Evolutionary conservation across 2,888 invertebrate species (phyloP), one percentile per base, ranked within the genome.

Genomic region (Xestia sexstrigata): DNA sequence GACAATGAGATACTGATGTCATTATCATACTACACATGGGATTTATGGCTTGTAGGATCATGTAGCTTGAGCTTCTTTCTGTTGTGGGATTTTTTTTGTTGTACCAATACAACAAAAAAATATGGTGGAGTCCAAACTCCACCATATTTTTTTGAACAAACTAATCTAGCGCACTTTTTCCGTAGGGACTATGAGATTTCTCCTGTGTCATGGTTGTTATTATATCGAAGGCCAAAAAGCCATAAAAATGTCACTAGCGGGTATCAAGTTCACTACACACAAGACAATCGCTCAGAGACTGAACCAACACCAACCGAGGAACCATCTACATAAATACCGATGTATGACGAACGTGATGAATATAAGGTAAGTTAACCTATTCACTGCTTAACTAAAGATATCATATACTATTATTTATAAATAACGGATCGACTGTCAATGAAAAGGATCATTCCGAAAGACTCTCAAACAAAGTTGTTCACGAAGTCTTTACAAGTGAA

Each of bases 1-100:
- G 90, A 91, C 92, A 92, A 90, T 92, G 90, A 92, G 89, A 90
- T 90, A 89, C 90, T 89, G 89, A 87, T 86, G 84, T 84, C 87
- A 88, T 88, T 88, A 88, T 83, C 84, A 84, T 76, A 78, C 58
- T 78, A 74, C 76, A 81, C 68, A 49, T 73, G 47, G 70, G 55
- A 78, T 74, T 63, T 78, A 77, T 81, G n/a, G 26, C 65, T 0
- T 42, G 35, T 30, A 58, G 15, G 67, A 82, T 67, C 42, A 63
- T 42, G 2, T 69, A 55, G 62, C 9, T 15, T 49, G 66, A 35
- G 26, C 6, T 58, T 45, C 9, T 73, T 52, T 23, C 4, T 35
- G n/a, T 35, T 65, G 6, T 23, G 17, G 17, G 0, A 20, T n/a
- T 45, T 1, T 60, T 23, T 39, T n/a, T 65, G 35, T 35, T 35